phyloP scores from a whole-genome alignment of 2,888 invertebrate species.

The Scrobipalpa atriplicella region DNA sequence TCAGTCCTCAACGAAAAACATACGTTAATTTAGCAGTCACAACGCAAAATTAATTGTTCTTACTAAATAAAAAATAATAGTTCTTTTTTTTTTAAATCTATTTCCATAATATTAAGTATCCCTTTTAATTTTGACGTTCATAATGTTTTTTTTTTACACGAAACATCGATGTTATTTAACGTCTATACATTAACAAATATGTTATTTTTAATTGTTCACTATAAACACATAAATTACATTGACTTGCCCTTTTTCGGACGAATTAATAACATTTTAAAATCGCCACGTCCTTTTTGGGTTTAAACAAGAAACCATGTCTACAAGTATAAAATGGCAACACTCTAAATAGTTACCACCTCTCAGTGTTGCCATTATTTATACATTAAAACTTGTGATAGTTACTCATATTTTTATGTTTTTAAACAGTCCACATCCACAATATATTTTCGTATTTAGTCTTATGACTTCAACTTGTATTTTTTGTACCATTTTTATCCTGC shows the following conservation, averaged over 20 bases:
- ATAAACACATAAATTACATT: constrained; percentile 7
- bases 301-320: not conserved
- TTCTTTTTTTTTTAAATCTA: constrained; percentile 2
- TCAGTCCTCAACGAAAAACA: constrained; percentile 27
- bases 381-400: not conserved
- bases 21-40: constrained; percentile 25
- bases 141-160: not conserved
- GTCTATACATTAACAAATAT: not conserved
- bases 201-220: not conserved
- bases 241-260: not conserved
- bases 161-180: not conserved
- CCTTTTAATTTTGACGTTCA: not conserved
- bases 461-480: not conserved
- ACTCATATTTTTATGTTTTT: not conserved
- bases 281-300: not conserved
- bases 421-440: not conserved
- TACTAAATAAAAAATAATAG: constrained; percentile 6
- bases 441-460: not conserved
- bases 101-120: constrained; percentile 14
- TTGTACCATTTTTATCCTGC: constrained; percentile 12
- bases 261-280: not conserved
- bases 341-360: not conserved
- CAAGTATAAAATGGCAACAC: not conserved
- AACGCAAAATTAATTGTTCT: constrained; percentile 22
- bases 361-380: not conserved